phyloP scores from a whole-genome alignment of 1,140 invertebrate species.

The Mizuhopecten yessoensis region DNA sequence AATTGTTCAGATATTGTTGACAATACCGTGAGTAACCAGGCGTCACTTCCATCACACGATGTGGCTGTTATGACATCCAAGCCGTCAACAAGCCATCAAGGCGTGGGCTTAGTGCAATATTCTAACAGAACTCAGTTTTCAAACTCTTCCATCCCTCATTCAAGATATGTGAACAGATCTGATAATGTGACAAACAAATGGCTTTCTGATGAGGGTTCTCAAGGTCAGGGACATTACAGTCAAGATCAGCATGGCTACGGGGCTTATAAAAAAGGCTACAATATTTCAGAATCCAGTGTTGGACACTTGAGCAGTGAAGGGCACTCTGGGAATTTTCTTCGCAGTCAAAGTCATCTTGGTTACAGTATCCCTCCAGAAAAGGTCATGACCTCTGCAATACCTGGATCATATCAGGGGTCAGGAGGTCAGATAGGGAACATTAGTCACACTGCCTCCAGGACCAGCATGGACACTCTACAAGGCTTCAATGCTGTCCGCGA shows the following conservation, averaged over 20 bases:
- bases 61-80: not conserved
- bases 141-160: not conserved
- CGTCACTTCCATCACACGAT: not conserved
- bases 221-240: conserved; percentile 2
- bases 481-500: conserved; percentile 71
- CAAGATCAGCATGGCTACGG: not conserved
- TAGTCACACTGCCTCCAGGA: not conserved
- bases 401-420: not conserved
- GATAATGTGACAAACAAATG: not conserved
- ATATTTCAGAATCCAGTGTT: not conserved
- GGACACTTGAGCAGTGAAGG: not conserved
- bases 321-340: not conserved
- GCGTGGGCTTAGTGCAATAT: not conserved
- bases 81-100: not conserved
- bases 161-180: not conserved
- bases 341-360: not conserved
- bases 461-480: conserved; percentile 59
- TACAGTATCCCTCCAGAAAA: not conserved
- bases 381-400: not conserved
- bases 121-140: not conserved
- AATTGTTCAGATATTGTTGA: conserved; percentile 1
- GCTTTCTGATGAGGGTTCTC: not conserved
- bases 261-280: not conserved
- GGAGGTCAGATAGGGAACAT: not conserved
- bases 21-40: not conserved